Evolutionary conservation across 2,113 vertebrate species (phyloP), one percentile per base, ranked within the genome.

Genomic region (Muscicapa adusta): DNA sequence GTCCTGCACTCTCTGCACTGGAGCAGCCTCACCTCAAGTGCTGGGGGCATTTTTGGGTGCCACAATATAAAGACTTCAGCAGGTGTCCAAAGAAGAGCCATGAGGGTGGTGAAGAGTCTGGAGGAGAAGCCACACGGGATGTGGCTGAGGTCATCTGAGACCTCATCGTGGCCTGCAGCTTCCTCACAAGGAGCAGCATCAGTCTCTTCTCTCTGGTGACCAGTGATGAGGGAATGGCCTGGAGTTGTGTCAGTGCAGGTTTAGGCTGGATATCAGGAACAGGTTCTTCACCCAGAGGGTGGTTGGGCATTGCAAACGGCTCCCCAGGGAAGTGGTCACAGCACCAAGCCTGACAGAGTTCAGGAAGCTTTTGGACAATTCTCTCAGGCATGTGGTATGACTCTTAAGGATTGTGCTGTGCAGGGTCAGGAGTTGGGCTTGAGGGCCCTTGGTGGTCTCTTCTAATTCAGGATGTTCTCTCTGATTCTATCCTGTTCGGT

Each of bases 51-150:
- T 6, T 34, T 7, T 34, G 54, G 29, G 6, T 38, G 14, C 8
- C 61, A 23, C 11, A 23, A 9, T 31, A 45, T 34, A 13, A 79
- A 42, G 14, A 12, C 25, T 34, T 36, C 6, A 26, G n/a, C 47
- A 8, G 29, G 17, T 4, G 3, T 47, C 8, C 12, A 26, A 34
- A 47, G 47, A n/a, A 42, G 17, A 18, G 34, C 47, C 18, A 2
- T 8, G 29, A 61, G 8, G 20, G 6, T 31, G 47, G 25, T 60
- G 61, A 75, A 47, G 11, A n/a, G 25, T 53, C 17, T 54, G 17
- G 40, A 68, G 24, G 9, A 17, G n/a, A 54, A 61, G 14, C 38
- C 14, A 3, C n/a, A 6, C 0, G 1, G 53, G 24, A 11, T 31
- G 29, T 34, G 22, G 25, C 40, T 1, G 0, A 89, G 40, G 17